phyloP scores from a whole-genome alignment of 2,113 vertebrate genomes.

The Neotoma lepida region DNA sequence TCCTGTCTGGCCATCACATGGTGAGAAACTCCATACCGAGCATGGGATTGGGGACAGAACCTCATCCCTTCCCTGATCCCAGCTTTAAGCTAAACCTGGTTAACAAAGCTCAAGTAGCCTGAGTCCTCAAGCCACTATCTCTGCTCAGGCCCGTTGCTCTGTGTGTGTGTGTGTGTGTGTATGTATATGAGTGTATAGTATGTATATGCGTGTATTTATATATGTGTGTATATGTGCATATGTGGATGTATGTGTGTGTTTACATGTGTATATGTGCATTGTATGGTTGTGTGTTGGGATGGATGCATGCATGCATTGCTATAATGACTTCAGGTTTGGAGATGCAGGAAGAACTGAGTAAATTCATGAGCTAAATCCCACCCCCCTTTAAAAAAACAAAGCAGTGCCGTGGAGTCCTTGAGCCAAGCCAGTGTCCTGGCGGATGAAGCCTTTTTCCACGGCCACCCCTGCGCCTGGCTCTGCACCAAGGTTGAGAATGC shows the following conservation, averaged over 20 bases:
- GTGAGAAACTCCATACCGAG: too few relatives aligned
- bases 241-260: neutral
- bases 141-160: neutral
- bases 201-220: neutral
- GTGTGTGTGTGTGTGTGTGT: too few relatives aligned
- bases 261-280: neutral
- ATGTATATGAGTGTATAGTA: too few relatives aligned
- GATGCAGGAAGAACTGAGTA: neutral
- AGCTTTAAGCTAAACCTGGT: neutral
- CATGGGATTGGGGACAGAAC: too few relatives aligned
- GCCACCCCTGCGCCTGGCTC: too few relatives aligned
- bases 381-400: neutral
- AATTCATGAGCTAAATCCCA: neutral
- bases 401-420: neutral
- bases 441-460: neutral
- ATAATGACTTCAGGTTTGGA: neutral
- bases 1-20: neutral
- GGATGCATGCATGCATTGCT: neutral
- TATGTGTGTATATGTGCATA: neutral
- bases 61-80: neutral
- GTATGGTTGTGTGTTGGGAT: neutral
- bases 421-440: neutral
- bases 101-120: neutral
- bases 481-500: accelerated
- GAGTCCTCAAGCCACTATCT: too few relatives aligned